phyloP scores from a whole-genome alignment of 2,888 invertebrate genomes.

The Amphimallon solstitiale region DNA sequence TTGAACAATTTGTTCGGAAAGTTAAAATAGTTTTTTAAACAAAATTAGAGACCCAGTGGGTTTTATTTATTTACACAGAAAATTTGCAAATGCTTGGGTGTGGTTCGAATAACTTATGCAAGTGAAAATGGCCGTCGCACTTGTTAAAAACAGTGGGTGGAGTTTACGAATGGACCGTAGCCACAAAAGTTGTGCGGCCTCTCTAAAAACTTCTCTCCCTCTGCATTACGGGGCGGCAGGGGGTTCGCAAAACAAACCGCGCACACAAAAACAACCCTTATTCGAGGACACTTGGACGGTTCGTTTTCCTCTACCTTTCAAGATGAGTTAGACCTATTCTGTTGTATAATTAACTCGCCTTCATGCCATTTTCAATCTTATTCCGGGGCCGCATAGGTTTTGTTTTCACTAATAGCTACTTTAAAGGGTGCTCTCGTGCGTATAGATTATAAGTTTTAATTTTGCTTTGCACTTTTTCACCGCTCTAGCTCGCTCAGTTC shows the following conservation, averaged over 20 bases:
- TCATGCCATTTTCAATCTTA: slow-evolving; percentile 62
- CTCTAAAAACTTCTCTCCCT: slow-evolving; percentile 60
- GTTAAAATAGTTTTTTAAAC: slow-evolving; percentile 44
- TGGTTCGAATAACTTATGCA: slow-evolving; percentile 63
- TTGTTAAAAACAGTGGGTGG: slow-evolving; percentile 63
- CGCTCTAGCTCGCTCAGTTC: slow-evolving; percentile 19
- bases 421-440: slow-evolving; percentile 56
- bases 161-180: slow-evolving; percentile 60
- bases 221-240: slow-evolving; percentile 43
- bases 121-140: slow-evolving; percentile 60
- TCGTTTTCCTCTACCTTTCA: slow-evolving; percentile 54
- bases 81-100: slow-evolving; percentile 55
- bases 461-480: slow-evolving; percentile 44
- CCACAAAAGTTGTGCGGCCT: slow-evolving; percentile 64
- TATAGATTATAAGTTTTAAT: slow-evolving; percentile 54
- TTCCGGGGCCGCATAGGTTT: slow-evolving; percentile 55
- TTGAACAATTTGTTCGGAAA: slow-evolving; percentile 29
- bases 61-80: slow-evolving; percentile 46
- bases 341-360: slow-evolving; percentile 62
- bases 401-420: slow-evolving; percentile 54
- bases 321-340: slow-evolving; percentile 58
- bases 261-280: slow-evolving; percentile 56
- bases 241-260: slow-evolving; percentile 38
- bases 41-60: slow-evolving; percentile 44
- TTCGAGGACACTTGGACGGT: slow-evolving; percentile 49